A percentile compares a stretch with the other conserved stretches of the same genome.
Conservation (phyloP, 1,140 invertebrate species). For the Potamilus streckersoni region DNA sequence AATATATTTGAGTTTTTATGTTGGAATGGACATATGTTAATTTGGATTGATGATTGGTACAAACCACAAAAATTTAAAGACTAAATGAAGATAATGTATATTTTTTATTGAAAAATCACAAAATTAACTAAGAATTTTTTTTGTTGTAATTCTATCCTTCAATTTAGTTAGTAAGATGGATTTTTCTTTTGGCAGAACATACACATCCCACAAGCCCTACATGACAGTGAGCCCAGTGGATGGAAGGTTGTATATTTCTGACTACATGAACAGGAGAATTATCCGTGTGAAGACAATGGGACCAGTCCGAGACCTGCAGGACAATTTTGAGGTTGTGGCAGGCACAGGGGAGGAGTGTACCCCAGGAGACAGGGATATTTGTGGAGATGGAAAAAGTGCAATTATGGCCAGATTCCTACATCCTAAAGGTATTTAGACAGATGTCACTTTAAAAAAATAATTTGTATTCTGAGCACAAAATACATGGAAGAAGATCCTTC, state of each 20-base stretch:
- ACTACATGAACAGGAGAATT: slow-evolving; percentile 94
- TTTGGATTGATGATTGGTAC: too few species aligned
- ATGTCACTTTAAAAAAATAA: too few species aligned
- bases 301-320: slow-evolving; percentile 80
- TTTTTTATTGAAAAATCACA: too few species aligned
- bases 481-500: too few species aligned
- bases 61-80: too few species aligned
- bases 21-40: too few species aligned
- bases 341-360: slow-evolving; percentile 94
- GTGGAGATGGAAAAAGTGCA: slow-evolving; percentile 92
- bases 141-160: too few species aligned
- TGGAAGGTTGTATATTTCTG: slow-evolving; percentile 93
- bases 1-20: too few species aligned
- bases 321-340: slow-evolving; percentile 93
- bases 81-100: too few species aligned
- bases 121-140: too few species aligned
- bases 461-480: too few species aligned
- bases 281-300: slow-evolving; percentile 86
- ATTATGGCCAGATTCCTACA: slow-evolving; percentile 93
- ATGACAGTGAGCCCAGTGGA: slow-evolving; percentile 93
- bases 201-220: slow-evolving; percentile 95
- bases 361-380: slow-evolving; percentile 94
- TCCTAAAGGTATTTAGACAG: slow-evolving; percentile 82
- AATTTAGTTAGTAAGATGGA: neutral
- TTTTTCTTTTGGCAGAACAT: slow-evolving; percentile 74